Conservation (phyloP, 2,113 vertebrate genomes). For the Corydoras sp. region DNA sequence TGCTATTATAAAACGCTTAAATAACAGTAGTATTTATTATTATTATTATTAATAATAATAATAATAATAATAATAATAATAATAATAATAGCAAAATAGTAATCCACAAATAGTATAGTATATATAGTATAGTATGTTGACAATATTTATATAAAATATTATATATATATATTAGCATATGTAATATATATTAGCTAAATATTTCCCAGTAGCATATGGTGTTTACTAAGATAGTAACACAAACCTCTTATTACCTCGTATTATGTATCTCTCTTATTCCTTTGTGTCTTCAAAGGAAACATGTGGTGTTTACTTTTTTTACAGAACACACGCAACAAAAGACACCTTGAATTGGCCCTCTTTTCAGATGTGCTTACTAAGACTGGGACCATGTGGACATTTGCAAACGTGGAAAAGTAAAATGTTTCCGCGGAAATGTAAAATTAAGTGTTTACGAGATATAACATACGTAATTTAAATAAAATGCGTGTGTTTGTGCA, state of each 20-base stretch:
- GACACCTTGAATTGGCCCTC: slow-evolving; percentile 41
- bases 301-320: slow-evolving; percentile 45
- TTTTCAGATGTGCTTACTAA: slow-evolving; percentile 33
- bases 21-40: too few relatives aligned
- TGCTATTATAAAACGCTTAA: too few relatives aligned
- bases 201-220: slow-evolving; percentile 34
- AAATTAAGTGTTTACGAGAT: too few relatives aligned
- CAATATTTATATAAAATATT: too few relatives aligned
- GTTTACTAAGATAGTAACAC: slow-evolving; percentile 30
- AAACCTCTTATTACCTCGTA: slow-evolving; percentile 36
- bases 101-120: too few relatives aligned
- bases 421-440: neutral
- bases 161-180: too few relatives aligned
- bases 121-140: too few relatives aligned
- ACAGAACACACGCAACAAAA: slow-evolving; percentile 41
- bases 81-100: too few relatives aligned
- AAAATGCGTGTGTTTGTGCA: slow-evolving; percentile 1
- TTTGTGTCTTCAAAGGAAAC: slow-evolving; percentile 38
- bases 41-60: too few relatives aligned
- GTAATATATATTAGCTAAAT: neutral
- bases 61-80: too few relatives aligned
- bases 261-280: slow-evolving; percentile 28
- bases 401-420: slow-evolving; percentile 15
- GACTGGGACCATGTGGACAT: slow-evolving; percentile 34
- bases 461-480: too few relatives aligned